Percentiles rank a stretch among this genome's conserved stretches.
Evolutionary conservation across 2,888 invertebrate species (phyloP).

Genomic region (Apodemia mormo): DNA sequence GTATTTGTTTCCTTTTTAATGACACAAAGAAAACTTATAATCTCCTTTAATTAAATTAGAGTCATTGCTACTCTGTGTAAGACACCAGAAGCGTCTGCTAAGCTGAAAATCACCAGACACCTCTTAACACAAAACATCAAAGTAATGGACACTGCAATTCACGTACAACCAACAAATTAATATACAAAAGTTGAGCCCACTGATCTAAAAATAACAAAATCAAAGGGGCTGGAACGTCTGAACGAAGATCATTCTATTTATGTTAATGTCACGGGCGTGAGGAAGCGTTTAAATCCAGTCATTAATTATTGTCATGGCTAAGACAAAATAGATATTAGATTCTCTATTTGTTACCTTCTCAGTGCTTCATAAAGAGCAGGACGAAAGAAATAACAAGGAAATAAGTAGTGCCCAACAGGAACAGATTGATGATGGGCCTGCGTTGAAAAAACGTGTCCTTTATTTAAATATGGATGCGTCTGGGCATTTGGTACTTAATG

Average conservation of each 20-base stretch:
- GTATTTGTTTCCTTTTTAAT: too few species aligned
- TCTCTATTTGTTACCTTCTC: conserved; percentile 74
- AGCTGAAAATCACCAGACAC: conserved; percentile 73
- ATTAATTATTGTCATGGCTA: conserved; percentile 80
- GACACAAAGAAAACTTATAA: neutral
- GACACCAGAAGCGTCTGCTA: conserved; percentile 42
- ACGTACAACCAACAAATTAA: conserved; percentile 72
- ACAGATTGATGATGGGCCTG: conserved; percentile 71
- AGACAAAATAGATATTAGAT: conserved; percentile 81
- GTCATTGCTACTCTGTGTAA: conserved; percentile 29
- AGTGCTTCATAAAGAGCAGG: conserved; percentile 63
- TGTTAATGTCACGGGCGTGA: conserved; percentile 82
- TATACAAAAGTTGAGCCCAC: conserved; percentile 70
- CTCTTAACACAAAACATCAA: conserved; percentile 75
- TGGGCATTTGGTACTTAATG: conserved; percentile 64
- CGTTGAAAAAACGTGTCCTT: conserved; percentile 72
- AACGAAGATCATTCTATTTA: conserved; percentile 80
- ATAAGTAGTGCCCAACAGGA: conserved; percentile 60
- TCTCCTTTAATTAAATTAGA: neutral
- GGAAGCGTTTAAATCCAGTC: conserved; percentile 82
- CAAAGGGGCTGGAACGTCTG: conserved; percentile 73
- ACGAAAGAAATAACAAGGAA: conserved; percentile 74
- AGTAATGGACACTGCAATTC: conserved; percentile 63
- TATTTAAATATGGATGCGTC: conserved; percentile 65
- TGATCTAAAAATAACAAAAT: conserved; percentile 77